A percentile compares a stretch with the other conserved stretches of the same genome.
phyloP scores from a whole-genome alignment of 2,797 vertebrate genomes.

The Poeciliopsis paucimaculata region DNA sequence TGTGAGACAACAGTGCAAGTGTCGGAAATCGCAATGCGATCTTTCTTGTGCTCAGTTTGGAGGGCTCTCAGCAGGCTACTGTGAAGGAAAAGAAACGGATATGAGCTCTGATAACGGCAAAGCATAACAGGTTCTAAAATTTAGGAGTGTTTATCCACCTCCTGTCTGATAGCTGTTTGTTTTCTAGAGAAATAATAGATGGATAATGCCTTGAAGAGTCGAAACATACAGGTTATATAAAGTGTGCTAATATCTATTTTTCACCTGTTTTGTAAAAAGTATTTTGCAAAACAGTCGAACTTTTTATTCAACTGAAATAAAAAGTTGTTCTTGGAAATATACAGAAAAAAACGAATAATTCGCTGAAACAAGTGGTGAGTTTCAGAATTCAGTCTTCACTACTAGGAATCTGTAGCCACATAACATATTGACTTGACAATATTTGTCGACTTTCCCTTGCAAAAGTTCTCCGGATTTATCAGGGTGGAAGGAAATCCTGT shows the following conservation, averaged over 20 bases:
- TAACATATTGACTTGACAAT: neutral
- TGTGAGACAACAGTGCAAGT: conserved; percentile 36
- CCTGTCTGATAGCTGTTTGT: neutral
- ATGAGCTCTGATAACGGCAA: conserved; percentile 41
- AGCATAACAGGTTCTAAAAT: conserved; percentile 41
- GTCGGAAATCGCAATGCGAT: conserved; percentile 33
- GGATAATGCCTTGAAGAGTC: neutral
- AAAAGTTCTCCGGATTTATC: neutral
- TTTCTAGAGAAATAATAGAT: neutral
- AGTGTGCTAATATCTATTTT: neutral
- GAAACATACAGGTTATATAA: neutral
- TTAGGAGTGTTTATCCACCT: conserved; percentile 4
- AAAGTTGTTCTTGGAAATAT: neutral
- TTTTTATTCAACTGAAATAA: neutral
- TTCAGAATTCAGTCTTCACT: neutral
- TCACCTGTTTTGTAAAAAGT: neutral
- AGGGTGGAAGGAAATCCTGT: neutral
- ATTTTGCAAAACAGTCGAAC: neutral
- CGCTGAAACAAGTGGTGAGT: neutral
- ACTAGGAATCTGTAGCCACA: neutral
- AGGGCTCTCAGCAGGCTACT: conserved; percentile 33
- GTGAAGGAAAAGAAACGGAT: conserved; percentile 19
- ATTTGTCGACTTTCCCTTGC: neutral
- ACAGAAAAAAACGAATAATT: neutral
- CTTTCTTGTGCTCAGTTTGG: conserved; percentile 30